Percentiles rank a stretch among this genome's conserved stretches.
phyloP scores from a whole-genome alignment of 2,113 vertebrate species.

The Sitta europaea region DNA sequence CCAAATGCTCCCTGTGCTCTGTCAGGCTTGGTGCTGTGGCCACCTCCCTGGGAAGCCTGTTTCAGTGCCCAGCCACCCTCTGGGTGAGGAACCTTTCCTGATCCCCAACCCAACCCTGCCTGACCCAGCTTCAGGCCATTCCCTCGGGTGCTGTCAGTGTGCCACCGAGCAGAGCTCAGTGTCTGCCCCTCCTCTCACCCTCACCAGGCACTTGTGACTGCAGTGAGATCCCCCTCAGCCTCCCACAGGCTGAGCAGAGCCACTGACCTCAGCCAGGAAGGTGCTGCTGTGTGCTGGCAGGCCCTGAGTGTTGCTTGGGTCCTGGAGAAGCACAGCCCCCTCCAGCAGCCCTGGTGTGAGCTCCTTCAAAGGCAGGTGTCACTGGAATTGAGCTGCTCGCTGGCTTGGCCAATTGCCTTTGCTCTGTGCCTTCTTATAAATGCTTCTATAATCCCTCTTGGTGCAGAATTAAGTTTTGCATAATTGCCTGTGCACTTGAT shows the following conservation, averaged over 20 bases:
- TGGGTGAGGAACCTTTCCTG: not conserved
- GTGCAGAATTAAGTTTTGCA: constrained; percentile 21
- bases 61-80: fast-evolving
- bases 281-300: not conserved
- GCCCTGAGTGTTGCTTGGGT: constrained; percentile 60
- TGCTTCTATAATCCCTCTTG: not conserved
- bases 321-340: not conserved
- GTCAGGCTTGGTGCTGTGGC: not conserved
- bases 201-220: fast-evolving
- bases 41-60: not conserved
- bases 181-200: not conserved
- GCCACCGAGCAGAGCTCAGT: not conserved
- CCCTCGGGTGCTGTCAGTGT: fast-evolving
- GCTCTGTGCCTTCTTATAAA: not conserved
- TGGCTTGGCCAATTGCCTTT: not conserved
- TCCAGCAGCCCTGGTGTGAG: not conserved
- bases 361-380: constrained; percentile 5
- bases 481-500: not conserved
- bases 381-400: constrained; percentile 8
- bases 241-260: not conserved
- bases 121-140: not conserved
- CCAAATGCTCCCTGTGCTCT: not conserved
- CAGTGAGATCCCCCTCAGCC: not conserved
- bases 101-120: not conserved
- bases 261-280: not conserved